Conservation (phyloP, 2,113 vertebrate species). For the Picathartes gymnocephalus region DNA sequence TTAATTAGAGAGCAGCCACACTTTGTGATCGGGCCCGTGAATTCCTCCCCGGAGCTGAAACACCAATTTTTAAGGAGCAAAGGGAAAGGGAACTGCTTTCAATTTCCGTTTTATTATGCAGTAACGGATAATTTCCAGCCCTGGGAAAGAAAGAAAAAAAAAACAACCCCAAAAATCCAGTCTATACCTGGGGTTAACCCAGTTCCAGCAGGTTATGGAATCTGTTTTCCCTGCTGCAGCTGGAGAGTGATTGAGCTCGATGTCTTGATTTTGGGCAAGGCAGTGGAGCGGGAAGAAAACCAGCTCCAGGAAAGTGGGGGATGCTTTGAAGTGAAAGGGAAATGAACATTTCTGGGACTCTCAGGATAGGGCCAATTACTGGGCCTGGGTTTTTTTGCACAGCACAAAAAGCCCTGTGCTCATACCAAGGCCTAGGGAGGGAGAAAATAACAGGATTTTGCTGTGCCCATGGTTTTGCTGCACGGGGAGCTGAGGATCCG, state of each 20-base stretch:
- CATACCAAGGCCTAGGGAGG: background rate
- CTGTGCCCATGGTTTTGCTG: background rate
- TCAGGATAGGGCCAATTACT: background rate
- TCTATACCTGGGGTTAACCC: conserved; percentile 4
- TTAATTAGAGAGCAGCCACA: background rate
- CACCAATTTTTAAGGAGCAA: background rate
- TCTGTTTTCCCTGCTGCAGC: conserved; percentile 11
- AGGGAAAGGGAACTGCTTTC: conserved; percentile 34
- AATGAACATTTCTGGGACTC: background rate
- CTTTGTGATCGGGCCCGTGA: background rate
- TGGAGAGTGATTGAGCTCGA: background rate
- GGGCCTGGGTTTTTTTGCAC: background rate
- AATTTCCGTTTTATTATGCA: conserved; percentile 15
- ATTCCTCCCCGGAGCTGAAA: conserved; percentile 12
- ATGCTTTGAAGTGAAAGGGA: background rate
- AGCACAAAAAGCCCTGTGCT: background rate
- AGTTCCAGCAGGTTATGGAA: conserved; percentile 30
- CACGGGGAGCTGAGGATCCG: background rate
- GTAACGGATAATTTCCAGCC: conserved; percentile 28
- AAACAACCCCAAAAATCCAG: background rate
- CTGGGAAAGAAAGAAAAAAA: background rate
- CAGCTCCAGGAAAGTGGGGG: background rate
- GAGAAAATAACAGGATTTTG: background rate
- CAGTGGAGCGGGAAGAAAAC: background rate
- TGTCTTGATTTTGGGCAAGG: background rate